Base-by-base conservation (phyloP, 2,797 vertebrate genomes). In the Myotis daubentonii region DNA sequence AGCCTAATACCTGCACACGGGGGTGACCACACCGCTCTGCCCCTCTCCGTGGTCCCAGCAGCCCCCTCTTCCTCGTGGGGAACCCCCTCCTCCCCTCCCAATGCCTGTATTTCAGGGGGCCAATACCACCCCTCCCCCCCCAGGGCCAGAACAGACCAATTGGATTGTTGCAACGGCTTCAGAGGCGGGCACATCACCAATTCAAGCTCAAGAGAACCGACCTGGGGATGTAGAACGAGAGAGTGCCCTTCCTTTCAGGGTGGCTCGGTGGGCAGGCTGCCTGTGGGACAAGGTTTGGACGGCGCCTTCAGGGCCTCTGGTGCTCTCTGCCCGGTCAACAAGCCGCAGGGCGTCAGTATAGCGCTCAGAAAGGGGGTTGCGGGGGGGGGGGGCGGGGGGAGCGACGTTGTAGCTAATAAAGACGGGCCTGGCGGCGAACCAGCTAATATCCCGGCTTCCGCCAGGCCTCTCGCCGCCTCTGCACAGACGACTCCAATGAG, bases 401-500 rank as follows among this genome's bases (percentile, higher is more conserved):
- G 92, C 85, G 57, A 81, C 0, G 1, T 17, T 72, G 49, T 65
- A 94, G 57, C 33, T 89, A 90, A 93, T 95, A 76, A 96, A 93
- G 62, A 49, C 25, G 84, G 3, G 41, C 79, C 23, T 91, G 28
- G 62, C 88, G 72, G 60, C 60, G 96, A 94, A 95, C 44, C 2
- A 94, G 30, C 68, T 82, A 91, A 95, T 81, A 92, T n/a, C 87
- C 71, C 81, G 80, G 68, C 47, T 91, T 93, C 55, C 19, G 78
- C 65, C 89, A 79, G 92, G 11, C 6, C 57, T 49, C 17, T 68
- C 8, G 4, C 33, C 79, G 23, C 75, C 55, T 93, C 86, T 82
- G 62, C 47, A 87, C 68, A 95, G 96, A 90, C 49, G 53, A 51
- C 22, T 79, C 51, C 82, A 62, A 74, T 78, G 94, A 97, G 93